Evolutionary conservation across 2,113 vertebrate genomes (phyloP).

Genomic region (Catharus bicknelli): DNA sequence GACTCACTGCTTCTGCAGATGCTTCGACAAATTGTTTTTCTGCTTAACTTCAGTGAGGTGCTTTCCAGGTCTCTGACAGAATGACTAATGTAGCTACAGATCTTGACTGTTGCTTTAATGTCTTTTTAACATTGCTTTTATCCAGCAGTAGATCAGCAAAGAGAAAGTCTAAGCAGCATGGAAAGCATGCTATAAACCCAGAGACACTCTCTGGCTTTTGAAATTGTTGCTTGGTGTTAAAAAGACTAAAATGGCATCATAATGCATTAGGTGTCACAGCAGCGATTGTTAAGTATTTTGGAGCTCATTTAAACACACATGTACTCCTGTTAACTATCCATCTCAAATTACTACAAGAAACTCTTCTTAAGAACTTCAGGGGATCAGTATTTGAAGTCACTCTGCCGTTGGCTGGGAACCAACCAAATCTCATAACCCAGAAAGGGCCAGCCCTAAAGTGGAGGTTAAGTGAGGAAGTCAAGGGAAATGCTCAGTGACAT

Average conservation of each 20-base stretch:
- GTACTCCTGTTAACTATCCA: background rate
- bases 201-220: background rate
- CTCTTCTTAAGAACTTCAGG: background rate
- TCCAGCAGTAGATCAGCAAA: background rate
- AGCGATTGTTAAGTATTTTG: background rate
- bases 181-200: background rate
- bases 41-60: constrained; percentile 8
- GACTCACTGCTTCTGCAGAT: constrained; percentile 10
- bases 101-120: constrained; percentile 23
- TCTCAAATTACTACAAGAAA: background rate
- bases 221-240: background rate
- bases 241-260: background rate
- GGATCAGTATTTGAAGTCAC: background rate
- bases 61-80: constrained; percentile 22
- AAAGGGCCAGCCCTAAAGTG: background rate
- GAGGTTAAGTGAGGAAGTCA: background rate
- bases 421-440: background rate
- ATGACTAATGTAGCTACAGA: constrained; percentile 25
- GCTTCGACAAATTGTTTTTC: constrained; percentile 34
- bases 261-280: background rate
- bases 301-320: background rate
- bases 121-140: background rate
- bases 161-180: background rate
- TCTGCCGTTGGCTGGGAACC: fast-evolving
- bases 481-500: background rate